Conservation (phyloP, 2,888 invertebrate genomes). For the Idaea straminata region DNA sequence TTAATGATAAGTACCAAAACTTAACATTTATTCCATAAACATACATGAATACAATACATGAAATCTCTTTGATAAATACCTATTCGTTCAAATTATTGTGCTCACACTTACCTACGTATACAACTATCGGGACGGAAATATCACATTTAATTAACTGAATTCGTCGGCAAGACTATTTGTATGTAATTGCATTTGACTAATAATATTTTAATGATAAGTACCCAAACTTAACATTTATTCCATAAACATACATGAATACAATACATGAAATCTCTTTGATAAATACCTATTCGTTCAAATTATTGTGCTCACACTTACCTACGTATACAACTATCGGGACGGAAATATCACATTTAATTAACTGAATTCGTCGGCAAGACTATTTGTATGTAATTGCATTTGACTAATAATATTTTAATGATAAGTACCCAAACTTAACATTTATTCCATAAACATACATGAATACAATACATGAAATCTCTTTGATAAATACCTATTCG, state of each 20-base stretch:
- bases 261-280: too few species aligned
- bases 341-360: not conserved
- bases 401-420: slow-evolving; percentile 9
- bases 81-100: not conserved
- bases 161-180: not conserved
- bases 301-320: not conserved
- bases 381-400: not conserved
- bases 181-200: too few species aligned
- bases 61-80: too few species aligned
- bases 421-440: not conserved
- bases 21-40: not conserved
- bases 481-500: too few species aligned
- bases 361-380: not conserved
- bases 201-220: slow-evolving; percentile 9
- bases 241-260: not conserved
- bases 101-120: not conserved
- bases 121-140: not conserved
- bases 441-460: not conserved
- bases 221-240: not conserved
- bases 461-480: not conserved
- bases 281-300: too few species aligned
- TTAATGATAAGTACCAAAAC: slow-evolving; percentile 3
- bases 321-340: not conserved
- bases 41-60: not conserved
- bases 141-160: not conserved